Evolutionary conservation across 2,888 invertebrate genomes (phyloP).

Genomic region (Artemia sp.): DNA sequence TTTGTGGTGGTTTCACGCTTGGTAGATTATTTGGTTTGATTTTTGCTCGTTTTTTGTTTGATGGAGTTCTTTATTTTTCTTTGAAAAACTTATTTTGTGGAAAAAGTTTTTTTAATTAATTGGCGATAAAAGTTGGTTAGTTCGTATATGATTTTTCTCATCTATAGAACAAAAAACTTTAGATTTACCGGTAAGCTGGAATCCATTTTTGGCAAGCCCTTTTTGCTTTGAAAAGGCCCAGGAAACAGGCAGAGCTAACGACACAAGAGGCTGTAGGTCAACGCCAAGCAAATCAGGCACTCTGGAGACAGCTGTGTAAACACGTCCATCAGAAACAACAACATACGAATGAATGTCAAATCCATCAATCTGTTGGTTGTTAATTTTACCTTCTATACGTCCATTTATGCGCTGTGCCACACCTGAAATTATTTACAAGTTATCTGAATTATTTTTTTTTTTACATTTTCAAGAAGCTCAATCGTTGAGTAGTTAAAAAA

Average conservation of each 20-base stretch:
- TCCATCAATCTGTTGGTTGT: slow-evolving; percentile 51
- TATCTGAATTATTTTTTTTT: too few relatives aligned
- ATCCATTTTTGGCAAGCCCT: slow-evolving; percentile 64
- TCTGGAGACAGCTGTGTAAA: slow-evolving; percentile 75
- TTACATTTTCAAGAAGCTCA: background rate
- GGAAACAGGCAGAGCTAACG: slow-evolving; percentile 67
- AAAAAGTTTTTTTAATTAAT: too few relatives aligned
- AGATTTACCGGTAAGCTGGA: slow-evolving; percentile 52
- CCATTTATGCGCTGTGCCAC: slow-evolving; percentile 74
- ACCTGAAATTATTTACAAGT: slow-evolving; percentile 37
- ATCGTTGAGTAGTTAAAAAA: background rate
- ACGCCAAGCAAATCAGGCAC: slow-evolving; percentile 55
- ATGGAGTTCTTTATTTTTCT: too few relatives aligned
- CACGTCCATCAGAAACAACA: slow-evolving; percentile 64
- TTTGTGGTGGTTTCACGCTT: too few relatives aligned
- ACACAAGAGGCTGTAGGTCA: slow-evolving; percentile 61
- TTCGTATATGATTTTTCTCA: too few relatives aligned
- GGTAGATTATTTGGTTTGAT: too few relatives aligned
- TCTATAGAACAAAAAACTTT: background rate
- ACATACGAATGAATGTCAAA: slow-evolving; percentile 81
- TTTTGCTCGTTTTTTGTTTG: too few relatives aligned
- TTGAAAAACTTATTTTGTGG: too few relatives aligned
- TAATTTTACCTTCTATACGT: slow-evolving; percentile 63
- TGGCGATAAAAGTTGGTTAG: too few relatives aligned
- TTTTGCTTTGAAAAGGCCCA: slow-evolving; percentile 81